Evolutionary conservation across 2,113 vertebrate genomes (phyloP), one percentile per base, ranked within the genome.

Genomic region (Pleuronectes platessa): DNA sequence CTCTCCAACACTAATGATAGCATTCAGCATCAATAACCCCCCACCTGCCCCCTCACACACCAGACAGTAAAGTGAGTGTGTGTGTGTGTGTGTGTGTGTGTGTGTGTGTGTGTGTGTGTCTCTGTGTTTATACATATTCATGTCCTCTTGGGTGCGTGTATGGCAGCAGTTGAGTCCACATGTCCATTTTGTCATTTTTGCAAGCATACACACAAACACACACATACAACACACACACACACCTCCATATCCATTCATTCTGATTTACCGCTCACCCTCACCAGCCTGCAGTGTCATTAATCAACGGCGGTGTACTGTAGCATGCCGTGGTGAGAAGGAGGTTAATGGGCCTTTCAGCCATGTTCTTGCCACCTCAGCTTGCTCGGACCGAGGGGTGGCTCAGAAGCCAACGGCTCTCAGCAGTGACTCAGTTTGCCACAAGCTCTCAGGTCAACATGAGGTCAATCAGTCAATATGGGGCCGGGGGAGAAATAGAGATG

Each of bases 201-300:
- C 51, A 54, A 12, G 18, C 49, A 20, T 11, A 54, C 20, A 69
- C 23, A 27, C 27, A 27, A 5, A 6, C 27, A 27, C 27, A 31
- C 31, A 68, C 64, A 61, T 47, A 68, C 64, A 69, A 71, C 53
- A 67, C 62, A 10, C 55, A 61, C 47, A 42, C 65, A 11, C 60
- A 1, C 11, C 24, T 15, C 61, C 82, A 61, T 0, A 51, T 78
- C 66, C 84, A 82, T 82, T 89, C 72, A 79, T 79, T 74, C 78
- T 77, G 84, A 86, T 86, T 84, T 89, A 84, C 68, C 12, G 55
- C 78, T 76, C 84, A 40, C 54, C 61, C 76, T 71, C 66, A 24
- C 66, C 76, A n/a, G 72, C 61, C 62, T 23, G 84, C 81, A 59
- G 84, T 64, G 75, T 62, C 72, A 84, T 86, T 79, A 86, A 82